Evolutionary conservation across 2,797 vertebrate genomes (phyloP).

Genomic region (Galago senegalensis): DNA sequence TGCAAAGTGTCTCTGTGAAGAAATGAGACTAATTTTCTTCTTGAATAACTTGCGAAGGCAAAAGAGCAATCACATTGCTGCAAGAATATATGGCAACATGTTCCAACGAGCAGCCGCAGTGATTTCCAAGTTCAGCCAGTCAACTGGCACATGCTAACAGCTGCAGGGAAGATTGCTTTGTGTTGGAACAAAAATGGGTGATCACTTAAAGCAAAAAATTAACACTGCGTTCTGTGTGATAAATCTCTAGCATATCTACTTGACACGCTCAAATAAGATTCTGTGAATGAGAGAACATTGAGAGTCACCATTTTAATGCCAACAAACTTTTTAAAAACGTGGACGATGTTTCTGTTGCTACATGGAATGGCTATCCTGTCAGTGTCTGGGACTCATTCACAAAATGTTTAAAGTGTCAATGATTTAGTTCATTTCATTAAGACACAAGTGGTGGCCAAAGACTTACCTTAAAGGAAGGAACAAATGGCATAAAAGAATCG

Average conservation of each 20-base stretch:
- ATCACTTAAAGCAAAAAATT: slow-evolving; percentile 59
- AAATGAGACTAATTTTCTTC: slow-evolving; percentile 84
- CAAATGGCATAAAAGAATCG: background rate
- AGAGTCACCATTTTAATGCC: background rate
- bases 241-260: background rate
- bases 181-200: slow-evolving; percentile 61
- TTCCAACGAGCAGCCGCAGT: slow-evolving; percentile 23
- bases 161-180: slow-evolving; percentile 52
- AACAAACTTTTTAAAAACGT: background rate
- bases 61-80: slow-evolving; percentile 34
- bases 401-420: slow-evolving; percentile 18
- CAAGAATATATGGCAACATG: background rate
- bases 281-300: background rate
- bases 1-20: slow-evolving; percentile 77
- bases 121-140: slow-evolving; percentile 62
- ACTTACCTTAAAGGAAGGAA: slow-evolving; percentile 3
- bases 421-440: background rate
- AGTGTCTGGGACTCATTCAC: slow-evolving; percentile 15
- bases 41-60: slow-evolving; percentile 76
- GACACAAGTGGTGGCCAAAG: background rate
- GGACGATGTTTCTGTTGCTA: background rate
- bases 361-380: background rate
- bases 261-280: slow-evolving; percentile 23
- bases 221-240: background rate
- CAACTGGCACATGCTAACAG: slow-evolving; percentile 59